These are phyloP conservation scores for Amphibalanus amphitrite DNA, from an alignment of 1,140 invertebrate genomes.

Conservation along the genomic window DNA sequence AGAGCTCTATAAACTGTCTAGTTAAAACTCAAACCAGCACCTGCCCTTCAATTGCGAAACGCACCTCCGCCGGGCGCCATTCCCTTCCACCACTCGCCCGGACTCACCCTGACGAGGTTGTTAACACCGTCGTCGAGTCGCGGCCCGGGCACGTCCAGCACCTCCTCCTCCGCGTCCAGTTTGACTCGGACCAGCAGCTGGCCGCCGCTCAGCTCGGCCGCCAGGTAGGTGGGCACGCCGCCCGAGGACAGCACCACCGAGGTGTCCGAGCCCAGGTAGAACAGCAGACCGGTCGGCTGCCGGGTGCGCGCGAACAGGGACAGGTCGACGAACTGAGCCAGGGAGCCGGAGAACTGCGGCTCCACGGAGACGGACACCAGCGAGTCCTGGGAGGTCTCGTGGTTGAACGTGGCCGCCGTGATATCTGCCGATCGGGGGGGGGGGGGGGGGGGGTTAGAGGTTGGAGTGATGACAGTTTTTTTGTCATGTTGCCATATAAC, in stretches of 20 bases:
- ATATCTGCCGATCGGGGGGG: conserved; percentile 38
- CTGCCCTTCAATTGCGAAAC: too few relatives aligned
- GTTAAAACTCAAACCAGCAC: too few relatives aligned
- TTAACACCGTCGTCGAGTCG: conserved; percentile 11
- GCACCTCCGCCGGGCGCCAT: too few relatives aligned
- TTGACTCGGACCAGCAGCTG: conserved; percentile 57
- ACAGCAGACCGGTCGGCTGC: conserved; percentile 61
- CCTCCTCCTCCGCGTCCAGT: conserved; percentile 26
- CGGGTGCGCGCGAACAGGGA: conserved; percentile 83
- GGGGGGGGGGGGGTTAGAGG: too few relatives aligned
- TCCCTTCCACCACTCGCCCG: too few relatives aligned
- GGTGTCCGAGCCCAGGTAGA: conserved; percentile 51
- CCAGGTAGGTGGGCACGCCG: conserved; percentile 33
- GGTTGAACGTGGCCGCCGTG: conserved; percentile 75
- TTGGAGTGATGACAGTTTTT: conserved; percentile 2
- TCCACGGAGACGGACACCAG: conserved; percentile 52
- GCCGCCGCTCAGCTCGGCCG: conserved; percentile 53
- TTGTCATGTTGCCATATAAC: too few relatives aligned
- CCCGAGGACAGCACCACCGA: neutral
- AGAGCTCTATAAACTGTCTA: too few relatives aligned
- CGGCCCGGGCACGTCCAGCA: conserved; percentile 11
- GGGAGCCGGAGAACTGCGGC: conserved; percentile 44
- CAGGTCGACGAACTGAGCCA: conserved; percentile 55
- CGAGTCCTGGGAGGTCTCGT: conserved; percentile 55
- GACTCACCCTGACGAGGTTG: conserved; percentile 13